A percentile compares a stretch with the other conserved stretches of the same genome.
Conservation (phyloP, 2,888 invertebrate species). For the Macrosiphum euphorbiae region DNA sequence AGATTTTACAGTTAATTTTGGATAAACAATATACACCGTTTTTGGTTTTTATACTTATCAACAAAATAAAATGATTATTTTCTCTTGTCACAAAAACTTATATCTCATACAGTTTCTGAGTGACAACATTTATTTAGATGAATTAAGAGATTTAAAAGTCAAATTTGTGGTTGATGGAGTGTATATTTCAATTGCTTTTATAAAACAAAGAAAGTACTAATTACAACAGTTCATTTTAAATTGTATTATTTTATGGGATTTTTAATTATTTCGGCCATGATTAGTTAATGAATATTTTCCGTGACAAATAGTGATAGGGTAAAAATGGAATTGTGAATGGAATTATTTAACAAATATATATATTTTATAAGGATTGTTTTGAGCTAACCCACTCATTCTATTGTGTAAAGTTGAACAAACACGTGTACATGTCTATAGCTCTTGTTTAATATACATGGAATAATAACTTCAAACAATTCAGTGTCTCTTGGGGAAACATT, state of each 20-base stretch:
- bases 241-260: neutral
- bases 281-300: neutral
- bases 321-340: neutral
- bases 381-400: neutral
- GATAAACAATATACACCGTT: neutral
- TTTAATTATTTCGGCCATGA: neutral
- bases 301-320: neutral
- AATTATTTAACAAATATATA: neutral
- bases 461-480: conserved; percentile 35
- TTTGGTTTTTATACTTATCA: neutral
- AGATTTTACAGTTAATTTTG: neutral
- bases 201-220: neutral
- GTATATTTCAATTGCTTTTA: neutral
- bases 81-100: neutral
- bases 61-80: neutral
- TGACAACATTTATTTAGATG: neutral
- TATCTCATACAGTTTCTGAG: neutral
- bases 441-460: conserved; percentile 34
- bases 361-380: neutral
- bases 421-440: neutral
- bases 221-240: neutral
- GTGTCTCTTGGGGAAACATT: conserved; percentile 15
- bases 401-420: conserved; percentile 18
- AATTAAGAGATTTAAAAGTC: neutral
- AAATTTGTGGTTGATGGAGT: neutral